Evolutionary conservation across 2,888 invertebrate species (phyloP).

Genomic region (Octodonta nipae): DNA sequence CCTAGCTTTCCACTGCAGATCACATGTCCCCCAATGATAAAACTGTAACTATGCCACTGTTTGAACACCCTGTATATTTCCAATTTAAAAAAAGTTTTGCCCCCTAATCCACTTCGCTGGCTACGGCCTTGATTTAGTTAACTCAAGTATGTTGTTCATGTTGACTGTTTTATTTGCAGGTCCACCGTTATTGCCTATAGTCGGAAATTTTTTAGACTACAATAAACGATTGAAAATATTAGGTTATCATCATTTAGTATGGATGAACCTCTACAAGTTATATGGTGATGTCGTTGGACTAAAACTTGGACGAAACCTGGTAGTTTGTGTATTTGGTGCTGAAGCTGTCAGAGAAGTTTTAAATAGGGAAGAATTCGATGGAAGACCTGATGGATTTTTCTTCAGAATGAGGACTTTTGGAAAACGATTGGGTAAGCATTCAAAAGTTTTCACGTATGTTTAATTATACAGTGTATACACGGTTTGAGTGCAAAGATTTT

Average conservation of each 20-base stretch:
- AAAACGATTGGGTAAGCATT: conserved; percentile 48
- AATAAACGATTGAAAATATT: conserved; percentile 27
- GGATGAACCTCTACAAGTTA: conserved; percentile 41
- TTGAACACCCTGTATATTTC: no score
- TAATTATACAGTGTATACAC: no score
- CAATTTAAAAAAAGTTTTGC: no score
- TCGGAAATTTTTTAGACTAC: conserved; percentile 39
- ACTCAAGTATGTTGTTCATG: no score
- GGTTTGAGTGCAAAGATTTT: no score
- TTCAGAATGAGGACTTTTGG: conserved; percentile 53
- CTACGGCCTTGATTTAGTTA: no score
- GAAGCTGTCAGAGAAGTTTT: conserved; percentile 49
- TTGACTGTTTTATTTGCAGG: conserved; percentile 34
- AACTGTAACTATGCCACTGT: no score
- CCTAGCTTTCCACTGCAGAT: no score
- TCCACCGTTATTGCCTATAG: conserved; percentile 41
- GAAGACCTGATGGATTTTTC: conserved; percentile 58
- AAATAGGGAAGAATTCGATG: conserved; percentile 50
- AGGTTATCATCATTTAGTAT: conserved; percentile 46
- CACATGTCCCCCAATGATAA: no score
- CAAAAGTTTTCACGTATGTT: no score
- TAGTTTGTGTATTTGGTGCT: conserved; percentile 49
- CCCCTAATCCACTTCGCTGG: no score
- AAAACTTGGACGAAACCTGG: conserved; percentile 46
- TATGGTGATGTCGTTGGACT: conserved; percentile 56